These are phyloP conservation scores for Drosophila subsilvestris DNA, from an alignment of 2,888 invertebrate genomes.

Conservation along the genomic window DNA sequence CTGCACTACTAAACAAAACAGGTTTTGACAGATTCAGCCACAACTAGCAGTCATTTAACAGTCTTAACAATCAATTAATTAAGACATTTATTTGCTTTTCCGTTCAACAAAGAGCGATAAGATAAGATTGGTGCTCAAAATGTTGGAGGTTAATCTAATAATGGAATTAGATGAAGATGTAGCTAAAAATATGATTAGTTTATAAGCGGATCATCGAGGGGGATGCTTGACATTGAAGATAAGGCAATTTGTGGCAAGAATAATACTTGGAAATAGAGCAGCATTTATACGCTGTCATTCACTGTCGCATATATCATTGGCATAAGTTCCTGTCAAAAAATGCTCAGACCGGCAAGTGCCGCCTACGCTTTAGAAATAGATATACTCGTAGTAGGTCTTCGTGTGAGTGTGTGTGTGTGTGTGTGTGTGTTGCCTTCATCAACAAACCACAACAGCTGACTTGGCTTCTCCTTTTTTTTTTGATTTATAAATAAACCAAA, in stretches of 20 bases:
- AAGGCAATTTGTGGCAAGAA: background rate
- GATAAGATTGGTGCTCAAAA: slow-evolving; percentile 11
- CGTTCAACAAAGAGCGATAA: slow-evolving; percentile 1
- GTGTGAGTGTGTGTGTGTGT: background rate
- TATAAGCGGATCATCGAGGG: background rate
- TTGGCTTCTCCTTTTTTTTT: slow-evolving; percentile 34
- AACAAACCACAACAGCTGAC: slow-evolving; percentile 67
- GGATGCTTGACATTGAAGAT: background rate
- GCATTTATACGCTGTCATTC: slow-evolving; percentile 29
- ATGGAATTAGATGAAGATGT: background rate
- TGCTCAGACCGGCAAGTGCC: slow-evolving; percentile 38
- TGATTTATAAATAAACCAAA: slow-evolving; percentile 62
- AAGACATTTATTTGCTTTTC: background rate
- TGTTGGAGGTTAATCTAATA: background rate
- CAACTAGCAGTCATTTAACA: slow-evolving; percentile 12
- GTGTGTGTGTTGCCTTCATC: slow-evolving; percentile 13
- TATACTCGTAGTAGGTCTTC: slow-evolving; percentile 8
- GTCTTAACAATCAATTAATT: slow-evolving; percentile 28
- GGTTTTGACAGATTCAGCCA: background rate
- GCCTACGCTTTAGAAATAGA: slow-evolving; percentile 41
- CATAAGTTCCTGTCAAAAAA: slow-evolving; percentile 25
- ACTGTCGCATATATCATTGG: slow-evolving; percentile 36
- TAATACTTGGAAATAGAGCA: background rate
- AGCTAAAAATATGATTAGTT: background rate
- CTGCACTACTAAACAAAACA: slow-evolving; percentile 22